Evolutionary conservation across 2,113 vertebrate genomes (phyloP).

Genomic region (Platichthys flesus): DNA sequence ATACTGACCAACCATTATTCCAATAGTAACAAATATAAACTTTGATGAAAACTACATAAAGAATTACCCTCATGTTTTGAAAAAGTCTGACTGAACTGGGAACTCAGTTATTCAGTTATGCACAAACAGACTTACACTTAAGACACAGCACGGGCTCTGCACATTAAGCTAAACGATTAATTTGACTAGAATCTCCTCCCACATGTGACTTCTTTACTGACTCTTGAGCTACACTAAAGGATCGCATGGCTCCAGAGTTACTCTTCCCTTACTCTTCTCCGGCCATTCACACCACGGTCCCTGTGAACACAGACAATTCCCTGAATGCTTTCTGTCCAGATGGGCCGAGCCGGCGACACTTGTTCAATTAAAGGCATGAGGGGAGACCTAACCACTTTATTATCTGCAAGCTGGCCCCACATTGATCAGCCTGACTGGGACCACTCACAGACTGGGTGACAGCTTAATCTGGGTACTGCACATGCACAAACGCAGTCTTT

Average conservation of each 20-base stretch:
- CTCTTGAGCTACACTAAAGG: not conserved
- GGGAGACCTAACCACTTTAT: slow-evolving; percentile 68
- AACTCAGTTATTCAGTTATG: too few species aligned
- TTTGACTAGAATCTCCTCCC: not conserved
- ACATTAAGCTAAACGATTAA: slow-evolving; percentile 16
- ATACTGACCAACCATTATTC: too few species aligned
- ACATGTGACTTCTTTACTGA: not conserved
- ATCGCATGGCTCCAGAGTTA: slow-evolving; percentile 6
- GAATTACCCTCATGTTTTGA: not conserved
- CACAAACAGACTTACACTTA: slow-evolving; percentile 11
- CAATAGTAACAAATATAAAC: not conserved
- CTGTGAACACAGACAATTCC: slow-evolving; percentile 62
- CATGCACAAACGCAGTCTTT: slow-evolving; percentile 22
- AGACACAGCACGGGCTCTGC: not conserved
- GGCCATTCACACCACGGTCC: slow-evolving; percentile 23
- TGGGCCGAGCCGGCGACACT: slow-evolving; percentile 57
- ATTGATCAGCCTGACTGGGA: slow-evolving; percentile 71
- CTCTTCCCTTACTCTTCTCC: slow-evolving; percentile 3
- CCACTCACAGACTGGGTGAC: slow-evolving; percentile 50
- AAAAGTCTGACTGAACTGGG: not conserved
- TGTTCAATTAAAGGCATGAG: slow-evolving; percentile 72
- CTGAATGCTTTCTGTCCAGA: slow-evolving; percentile 55
- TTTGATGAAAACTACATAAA: not conserved
- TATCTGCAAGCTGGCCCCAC: slow-evolving; percentile 66
- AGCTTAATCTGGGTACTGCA: slow-evolving; percentile 58